Evolutionary conservation across 2,888 invertebrate species (phyloP), one percentile per base, ranked within the genome.

Genomic region (Agrochola macilenta): DNA sequence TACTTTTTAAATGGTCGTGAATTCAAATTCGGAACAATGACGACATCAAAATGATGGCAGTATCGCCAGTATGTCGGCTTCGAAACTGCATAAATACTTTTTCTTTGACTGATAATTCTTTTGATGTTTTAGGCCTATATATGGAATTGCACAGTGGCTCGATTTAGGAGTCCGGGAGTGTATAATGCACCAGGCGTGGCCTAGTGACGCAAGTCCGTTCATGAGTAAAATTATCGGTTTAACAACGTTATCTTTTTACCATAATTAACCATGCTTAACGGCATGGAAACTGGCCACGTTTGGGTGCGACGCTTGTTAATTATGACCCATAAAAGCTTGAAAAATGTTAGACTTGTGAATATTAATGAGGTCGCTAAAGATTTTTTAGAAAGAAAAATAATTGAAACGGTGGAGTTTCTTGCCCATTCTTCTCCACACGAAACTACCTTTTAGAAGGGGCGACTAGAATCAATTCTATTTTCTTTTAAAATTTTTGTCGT

Each of bases 201-300:
- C 12, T 46, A 58, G 57, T 85, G 82, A 82, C 78, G 73, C 58
- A 65, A 86, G 66, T 69, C 73, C 70, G 64, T 70, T 77, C 77
- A 76, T 69, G 80, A 74, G 79, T 80, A 72, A 79, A 88, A 68
- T 87, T 58, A 78, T 74, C 69, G 63, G 43, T 72, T 54, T 68
- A 77, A 78, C 72, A 72, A 83, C 73, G 69, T 79, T 83, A 86
- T 88, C 70, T 82, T 83, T 87, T 80, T 54, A 61, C 52, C 83
- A 82, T 81, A 87, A 85, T 89, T 81, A 85, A 71, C 69, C 43
- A 73, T 75, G 83, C 60, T 88, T 69, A 84, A 78, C 69, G 63
- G 64, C 54, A 82, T 83, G 82, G 86, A 79, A 86, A 81, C 73
- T 79, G 78, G 61, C 78, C 76, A 74, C 69, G 72, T 73, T 74